Conservation (phyloP, 1,140 invertebrate species). For the Catajapyx aquilonaris region DNA sequence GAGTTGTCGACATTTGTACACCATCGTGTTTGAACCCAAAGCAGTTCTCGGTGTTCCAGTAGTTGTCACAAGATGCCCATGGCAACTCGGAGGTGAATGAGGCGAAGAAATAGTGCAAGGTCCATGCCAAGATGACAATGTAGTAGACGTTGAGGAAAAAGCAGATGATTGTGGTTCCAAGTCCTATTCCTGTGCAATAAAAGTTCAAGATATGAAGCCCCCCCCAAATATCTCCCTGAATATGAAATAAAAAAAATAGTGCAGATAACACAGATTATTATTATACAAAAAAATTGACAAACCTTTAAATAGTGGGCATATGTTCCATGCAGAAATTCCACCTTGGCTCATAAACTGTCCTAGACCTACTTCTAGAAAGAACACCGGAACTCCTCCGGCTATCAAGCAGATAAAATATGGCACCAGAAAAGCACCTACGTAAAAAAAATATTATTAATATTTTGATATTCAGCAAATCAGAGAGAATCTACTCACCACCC, state of each 20-base stretch:
- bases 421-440: slow-evolving; percentile 36
- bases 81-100: slow-evolving; percentile 29
- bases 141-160: slow-evolving; percentile 31
- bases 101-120: slow-evolving; percentile 30
- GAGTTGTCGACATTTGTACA: slow-evolving; percentile 1
- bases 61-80: slow-evolving; percentile 29
- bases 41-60: slow-evolving; percentile 24
- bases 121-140: slow-evolving; percentile 35
- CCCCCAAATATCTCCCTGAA: no score
- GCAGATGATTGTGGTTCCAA: slow-evolving; percentile 32
- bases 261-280: no score
- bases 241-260: no score
- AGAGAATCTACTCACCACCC: slow-evolving; percentile 53
- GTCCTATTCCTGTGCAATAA: slow-evolving; percentile 33
- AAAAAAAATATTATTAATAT: no score
- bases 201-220: no score
- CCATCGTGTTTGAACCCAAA: slow-evolving; percentile 6
- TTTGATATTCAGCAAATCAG: no score
- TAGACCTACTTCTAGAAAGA: slow-evolving; percentile 34
- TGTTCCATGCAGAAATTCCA: slow-evolving; percentile 23
- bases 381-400: slow-evolving; percentile 31
- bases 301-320: slow-evolving; percentile 26
- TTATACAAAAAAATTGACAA: slow-evolving; percentile 6
- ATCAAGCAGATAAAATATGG: slow-evolving; percentile 32
- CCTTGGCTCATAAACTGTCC: slow-evolving; percentile 26